A percentile compares a stretch with the other conserved stretches of the same genome.
phyloP scores from a whole-genome alignment of 2,113 vertebrate species.

The Zosterops japonicus region DNA sequence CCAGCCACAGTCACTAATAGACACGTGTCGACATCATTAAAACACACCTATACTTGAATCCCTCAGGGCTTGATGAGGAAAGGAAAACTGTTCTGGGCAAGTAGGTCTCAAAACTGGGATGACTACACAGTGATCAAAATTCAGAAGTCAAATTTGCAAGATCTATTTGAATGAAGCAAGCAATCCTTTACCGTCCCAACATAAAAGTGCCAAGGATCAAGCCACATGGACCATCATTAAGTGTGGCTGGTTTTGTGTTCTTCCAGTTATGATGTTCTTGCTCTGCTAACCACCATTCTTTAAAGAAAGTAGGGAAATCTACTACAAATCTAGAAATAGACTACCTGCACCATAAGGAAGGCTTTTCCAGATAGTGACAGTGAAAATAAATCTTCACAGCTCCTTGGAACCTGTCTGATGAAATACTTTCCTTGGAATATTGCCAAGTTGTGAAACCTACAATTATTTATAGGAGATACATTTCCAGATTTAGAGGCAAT shows the following conservation, averaged over 20 bases:
- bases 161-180: background rate
- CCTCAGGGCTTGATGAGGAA: slow-evolving; percentile 16
- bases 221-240: background rate
- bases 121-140: background rate
- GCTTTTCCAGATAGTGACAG: background rate
- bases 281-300: background rate
- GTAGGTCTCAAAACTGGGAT: background rate
- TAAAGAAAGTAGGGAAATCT: background rate
- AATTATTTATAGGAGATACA: background rate
- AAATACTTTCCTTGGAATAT: background rate
- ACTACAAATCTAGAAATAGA: background rate
- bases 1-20: slow-evolving; percentile 10
- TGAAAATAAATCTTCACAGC: background rate
- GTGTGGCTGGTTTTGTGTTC: background rate
- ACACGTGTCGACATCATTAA: background rate
- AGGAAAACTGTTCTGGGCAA: background rate
- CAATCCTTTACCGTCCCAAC: background rate
- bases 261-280: background rate
- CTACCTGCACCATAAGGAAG: background rate
- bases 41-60: slow-evolving; percentile 8
- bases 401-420: background rate
- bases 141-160: background rate
- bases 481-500: background rate
- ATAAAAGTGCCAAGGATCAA: background rate
- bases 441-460: background rate